A percentile compares a stretch with the other conserved stretches of the same genome.
Evolutionary conservation across 2,797 vertebrate genomes (phyloP).

Genomic region (Paratrypauchen microcephalus): DNA sequence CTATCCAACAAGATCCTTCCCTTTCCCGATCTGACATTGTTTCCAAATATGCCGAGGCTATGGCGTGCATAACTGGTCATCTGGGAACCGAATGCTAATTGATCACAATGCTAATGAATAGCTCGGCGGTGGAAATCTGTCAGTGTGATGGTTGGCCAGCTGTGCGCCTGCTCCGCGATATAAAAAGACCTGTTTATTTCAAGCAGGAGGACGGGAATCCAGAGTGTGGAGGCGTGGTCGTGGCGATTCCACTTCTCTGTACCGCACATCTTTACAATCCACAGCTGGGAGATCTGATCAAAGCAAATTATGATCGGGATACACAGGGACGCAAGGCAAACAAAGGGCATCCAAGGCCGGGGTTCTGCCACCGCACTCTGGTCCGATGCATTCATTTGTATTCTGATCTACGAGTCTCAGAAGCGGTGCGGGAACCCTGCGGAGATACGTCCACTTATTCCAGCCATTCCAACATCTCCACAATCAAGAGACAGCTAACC

Average conservation of each 20-base stretch:
- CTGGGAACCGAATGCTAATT: constrained; percentile 61
- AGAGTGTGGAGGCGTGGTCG: constrained; percentile 30
- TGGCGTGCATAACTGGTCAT: constrained; percentile 53
- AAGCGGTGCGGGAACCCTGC: background rate
- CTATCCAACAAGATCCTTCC: constrained; percentile 1
- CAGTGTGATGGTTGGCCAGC: constrained; percentile 66
- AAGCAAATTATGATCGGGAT: constrained; percentile 52
- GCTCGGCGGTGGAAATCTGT: constrained; percentile 46
- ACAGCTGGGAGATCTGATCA: constrained; percentile 61
- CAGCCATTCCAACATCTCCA: background rate
- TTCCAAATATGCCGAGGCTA: constrained; percentile 34
- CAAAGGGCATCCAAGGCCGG: constrained; percentile 44
- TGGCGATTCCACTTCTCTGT: constrained; percentile 44
- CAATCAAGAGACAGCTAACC: constrained; percentile 2
- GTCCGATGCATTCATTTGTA: background rate
- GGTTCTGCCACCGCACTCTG: constrained; percentile 24
- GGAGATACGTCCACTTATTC: background rate
- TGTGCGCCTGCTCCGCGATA: constrained; percentile 59
- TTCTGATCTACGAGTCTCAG: background rate
- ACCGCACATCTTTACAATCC: constrained; percentile 56
- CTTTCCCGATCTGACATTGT: constrained; percentile 24
- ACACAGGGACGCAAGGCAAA: constrained; percentile 48
- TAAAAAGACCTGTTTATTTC: constrained; percentile 62
- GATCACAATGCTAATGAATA: constrained; percentile 64
- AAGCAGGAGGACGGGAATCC: constrained; percentile 18